These are phyloP conservation scores for Macrochelys suwanniensis DNA, from an alignment of 2,797 vertebrate genomes.

Conservation along the genomic window DNA sequence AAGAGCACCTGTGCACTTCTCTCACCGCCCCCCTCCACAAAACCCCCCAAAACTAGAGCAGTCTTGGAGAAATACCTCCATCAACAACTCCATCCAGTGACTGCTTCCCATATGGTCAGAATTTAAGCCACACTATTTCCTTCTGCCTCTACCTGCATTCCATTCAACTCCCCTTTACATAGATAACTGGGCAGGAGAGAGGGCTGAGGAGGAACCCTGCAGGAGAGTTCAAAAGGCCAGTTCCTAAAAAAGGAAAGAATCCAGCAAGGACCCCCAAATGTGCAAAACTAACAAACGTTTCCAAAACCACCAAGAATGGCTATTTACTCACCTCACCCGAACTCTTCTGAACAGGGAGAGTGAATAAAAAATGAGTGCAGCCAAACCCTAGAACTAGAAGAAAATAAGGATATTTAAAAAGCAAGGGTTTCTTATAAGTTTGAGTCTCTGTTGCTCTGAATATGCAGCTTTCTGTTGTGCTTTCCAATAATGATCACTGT, in stretches of 20 bases:
- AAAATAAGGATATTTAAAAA: not conserved
- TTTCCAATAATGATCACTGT: not conserved
- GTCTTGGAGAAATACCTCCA: not conserved
- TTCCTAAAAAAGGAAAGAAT: not conserved
- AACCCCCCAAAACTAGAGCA: not conserved
- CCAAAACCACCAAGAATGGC: not conserved
- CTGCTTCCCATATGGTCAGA: not conserved
- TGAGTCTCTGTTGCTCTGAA: not conserved
- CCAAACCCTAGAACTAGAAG: not conserved
- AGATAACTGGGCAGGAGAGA: not conserved
- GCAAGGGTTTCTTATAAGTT: not conserved
- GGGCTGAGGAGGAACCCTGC: not conserved
- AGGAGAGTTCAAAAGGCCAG: not conserved
- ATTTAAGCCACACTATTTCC: not conserved
- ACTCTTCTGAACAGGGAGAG: not conserved
- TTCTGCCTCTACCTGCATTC: not conserved
- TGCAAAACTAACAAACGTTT: not conserved
- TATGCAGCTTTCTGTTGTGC: not conserved
- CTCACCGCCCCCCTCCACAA: no score
- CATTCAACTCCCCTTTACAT: not conserved
- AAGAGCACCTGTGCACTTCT: not conserved
- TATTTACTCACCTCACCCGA: not conserved
- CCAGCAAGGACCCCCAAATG: no score
- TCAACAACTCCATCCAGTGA: not conserved
- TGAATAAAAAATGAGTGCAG: not conserved